Evolutionary conservation across 2,113 vertebrate genomes (phyloP).

Genomic region (Caranx ignobilis): DNA sequence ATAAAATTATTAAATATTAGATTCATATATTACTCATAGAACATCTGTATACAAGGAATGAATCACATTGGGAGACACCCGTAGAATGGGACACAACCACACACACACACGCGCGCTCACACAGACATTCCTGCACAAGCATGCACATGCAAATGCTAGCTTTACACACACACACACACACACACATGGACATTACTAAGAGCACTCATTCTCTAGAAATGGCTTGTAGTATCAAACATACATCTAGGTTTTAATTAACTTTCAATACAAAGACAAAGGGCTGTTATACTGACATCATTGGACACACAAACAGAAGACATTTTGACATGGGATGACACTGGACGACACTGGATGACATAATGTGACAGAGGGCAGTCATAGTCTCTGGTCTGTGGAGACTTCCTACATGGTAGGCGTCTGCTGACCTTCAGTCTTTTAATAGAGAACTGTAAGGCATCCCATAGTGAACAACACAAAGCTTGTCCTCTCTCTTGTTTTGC

Average conservation of each 20-base stretch:
- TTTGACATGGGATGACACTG: conserved; percentile 54
- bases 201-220: conserved; percentile 57
- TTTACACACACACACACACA: conserved; percentile 27
- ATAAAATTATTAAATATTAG: conserved; percentile 92
- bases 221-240: conserved; percentile 61
- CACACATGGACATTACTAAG: conserved; percentile 48
- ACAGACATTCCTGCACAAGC: neutral
- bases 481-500: conserved; percentile 72
- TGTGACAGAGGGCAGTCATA: conserved; percentile 57
- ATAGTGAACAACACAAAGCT: conserved; percentile 69
- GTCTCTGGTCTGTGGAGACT: conserved; percentile 73
- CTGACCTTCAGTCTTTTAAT: conserved; percentile 68
- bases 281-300: conserved; percentile 61
- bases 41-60: conserved; percentile 86
- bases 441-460: conserved; percentile 78
- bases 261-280: conserved; percentile 63
- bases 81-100: conserved; percentile 75
- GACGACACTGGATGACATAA: conserved; percentile 61
- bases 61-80: conserved; percentile 86
- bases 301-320: conserved; percentile 59
- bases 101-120: conserved; percentile 16
- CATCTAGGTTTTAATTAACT: conserved; percentile 54
- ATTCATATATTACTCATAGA: conserved; percentile 89
- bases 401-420: conserved; percentile 85
- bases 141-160: conserved; percentile 9